A percentile compares a stretch with the other conserved stretches of the same genome.
Evolutionary conservation across 2,797 vertebrate species (phyloP).

Genomic region (Eospalax fontanierii): DNA sequence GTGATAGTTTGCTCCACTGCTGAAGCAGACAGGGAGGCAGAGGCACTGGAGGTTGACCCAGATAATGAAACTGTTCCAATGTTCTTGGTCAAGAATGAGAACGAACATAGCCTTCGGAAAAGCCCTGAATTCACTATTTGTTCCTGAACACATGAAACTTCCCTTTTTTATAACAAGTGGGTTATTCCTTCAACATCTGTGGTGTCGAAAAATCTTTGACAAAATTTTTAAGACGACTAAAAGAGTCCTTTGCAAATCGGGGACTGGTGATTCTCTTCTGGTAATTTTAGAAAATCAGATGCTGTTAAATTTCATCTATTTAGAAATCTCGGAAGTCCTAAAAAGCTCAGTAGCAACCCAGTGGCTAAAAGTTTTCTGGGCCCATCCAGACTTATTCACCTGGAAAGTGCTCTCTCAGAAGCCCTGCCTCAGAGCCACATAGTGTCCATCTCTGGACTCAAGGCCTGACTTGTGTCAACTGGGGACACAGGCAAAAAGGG

Average conservation of each 20-base stretch:
- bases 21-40: constrained; percentile 1
- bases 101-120: neutral
- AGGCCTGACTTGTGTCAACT: constrained; percentile 59
- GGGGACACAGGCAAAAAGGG: constrained; percentile 69
- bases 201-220: constrained; percentile 16
- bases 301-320: constrained; percentile 59
- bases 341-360: constrained; percentile 53
- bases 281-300: constrained; percentile 66
- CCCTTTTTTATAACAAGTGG: neutral
- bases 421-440: neutral
- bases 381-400: constrained; percentile 7
- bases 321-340: constrained; percentile 59
- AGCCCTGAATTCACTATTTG: constrained; percentile 45
- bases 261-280: neutral
- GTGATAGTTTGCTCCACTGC: neutral
- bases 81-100: constrained; percentile 29
- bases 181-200: neutral
- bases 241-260: constrained; percentile 30
- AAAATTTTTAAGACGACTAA: constrained; percentile 21
- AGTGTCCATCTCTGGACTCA: neutral
- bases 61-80: constrained; percentile 46
- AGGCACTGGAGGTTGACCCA: neutral
- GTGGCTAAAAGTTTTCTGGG: neutral
- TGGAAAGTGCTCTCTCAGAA: constrained; percentile 32
- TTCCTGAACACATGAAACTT: neutral